Base-by-base conservation (phyloP, 30 jellyfish, hydroid and myxozoan genomes). In the Chironex yamaguchii region DNA sequence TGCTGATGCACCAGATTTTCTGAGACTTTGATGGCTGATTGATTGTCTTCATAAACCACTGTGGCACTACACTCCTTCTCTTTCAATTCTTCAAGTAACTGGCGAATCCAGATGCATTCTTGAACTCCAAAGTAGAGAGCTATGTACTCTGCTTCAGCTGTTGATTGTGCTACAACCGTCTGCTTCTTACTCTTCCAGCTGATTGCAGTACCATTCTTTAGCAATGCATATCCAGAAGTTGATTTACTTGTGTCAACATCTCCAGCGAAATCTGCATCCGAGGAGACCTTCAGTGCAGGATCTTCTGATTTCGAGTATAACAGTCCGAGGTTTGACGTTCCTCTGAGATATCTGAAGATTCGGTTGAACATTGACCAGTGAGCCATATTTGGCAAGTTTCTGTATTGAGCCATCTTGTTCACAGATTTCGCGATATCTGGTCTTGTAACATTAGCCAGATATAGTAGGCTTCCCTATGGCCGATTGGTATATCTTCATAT, bases 391-490 rank as follows among this genome's bases (percentile, higher is more conserved):
- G 93, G 96, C 4, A 51, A 67, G 3, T 82, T 3, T 0, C 36
- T 0, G 63, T 2, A 79, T 22, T 71, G 29, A 4, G 96, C 89
- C 17, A 79, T 73, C 32, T 22, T 88, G 0, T 89, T 53, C 2
- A 88, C 96, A 1, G 89, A 92, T 2, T 1, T 29, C 1, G 90
- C 90, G 67, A 84, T 84, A 36, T 84, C 94, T 13, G 94, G 94
- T 35, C 94, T 31, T 23, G 89, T 84, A 1, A 11, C 32, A 1
- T 81, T 69, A 0, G 94, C 50, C 26, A 51, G 26, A 64, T 86
- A 86, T 2, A 54, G 62, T 49, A 86, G 33, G 0, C 77, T 1
- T 24, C n/a, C 96, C 91, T 34, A 86, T 75, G 6, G 93, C 88
- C 11, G 90, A 49, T 71, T 88, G 96, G 42, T 88, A 86, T 24